Evolutionary conservation across 2,888 invertebrate species (phyloP).

Genomic region (Amorpha juglandis): DNA sequence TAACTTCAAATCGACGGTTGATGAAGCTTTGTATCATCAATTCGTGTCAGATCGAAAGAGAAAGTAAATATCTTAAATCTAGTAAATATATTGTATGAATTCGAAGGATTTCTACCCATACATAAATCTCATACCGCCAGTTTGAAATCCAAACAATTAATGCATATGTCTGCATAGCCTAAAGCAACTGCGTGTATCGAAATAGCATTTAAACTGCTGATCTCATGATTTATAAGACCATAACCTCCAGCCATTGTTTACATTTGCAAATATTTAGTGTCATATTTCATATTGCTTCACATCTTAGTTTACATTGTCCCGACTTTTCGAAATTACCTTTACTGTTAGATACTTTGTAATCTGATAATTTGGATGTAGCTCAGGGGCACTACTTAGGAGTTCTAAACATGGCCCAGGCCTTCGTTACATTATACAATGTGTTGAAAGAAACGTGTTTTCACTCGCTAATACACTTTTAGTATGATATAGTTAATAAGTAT

Average conservation of each 20-base stretch:
- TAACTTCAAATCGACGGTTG: background rate
- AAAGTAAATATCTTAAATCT: background rate
- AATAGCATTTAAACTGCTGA: slow-evolving; percentile 6
- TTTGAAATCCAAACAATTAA: background rate
- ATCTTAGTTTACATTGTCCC: background rate
- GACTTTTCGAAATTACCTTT: background rate
- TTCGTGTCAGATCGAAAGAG: background rate
- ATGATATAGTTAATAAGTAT: no score
- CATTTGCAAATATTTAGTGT: slow-evolving; percentile 15
- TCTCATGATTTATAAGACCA: background rate
- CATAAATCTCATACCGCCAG: background rate
- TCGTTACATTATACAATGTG: no score
- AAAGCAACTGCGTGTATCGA: background rate
- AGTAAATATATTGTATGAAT: background rate
- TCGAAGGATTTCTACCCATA: background rate
- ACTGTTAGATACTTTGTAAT: background rate
- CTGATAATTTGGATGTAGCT: background rate
- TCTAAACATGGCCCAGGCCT: background rate
- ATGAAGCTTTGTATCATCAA: background rate
- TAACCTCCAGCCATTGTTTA: slow-evolving; percentile 20
- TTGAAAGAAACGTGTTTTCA: no score
- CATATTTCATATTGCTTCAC: background rate
- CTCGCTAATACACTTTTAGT: no score
- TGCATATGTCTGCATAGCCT: background rate
- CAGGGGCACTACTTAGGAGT: background rate